Conservation (phyloP, 2,113 vertebrate species). For the Lontra canadensis region DNA sequence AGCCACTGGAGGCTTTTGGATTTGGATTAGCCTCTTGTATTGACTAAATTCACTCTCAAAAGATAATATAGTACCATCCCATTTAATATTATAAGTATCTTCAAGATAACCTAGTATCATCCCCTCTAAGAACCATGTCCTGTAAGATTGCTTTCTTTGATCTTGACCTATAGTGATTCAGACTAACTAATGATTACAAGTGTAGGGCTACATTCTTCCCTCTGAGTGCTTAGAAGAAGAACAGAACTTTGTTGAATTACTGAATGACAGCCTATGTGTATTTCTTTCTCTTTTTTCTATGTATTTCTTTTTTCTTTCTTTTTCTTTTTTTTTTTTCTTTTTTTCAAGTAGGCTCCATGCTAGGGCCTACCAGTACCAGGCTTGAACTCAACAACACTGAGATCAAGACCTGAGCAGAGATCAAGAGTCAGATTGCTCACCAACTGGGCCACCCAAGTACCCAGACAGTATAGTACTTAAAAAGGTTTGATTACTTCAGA, state of each 20-base stretch:
- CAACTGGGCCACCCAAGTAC: neutral
- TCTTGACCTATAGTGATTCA: neutral
- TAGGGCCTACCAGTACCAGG: too few relatives aligned
- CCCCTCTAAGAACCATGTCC: neutral
- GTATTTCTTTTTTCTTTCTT: too few relatives aligned
- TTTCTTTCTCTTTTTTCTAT: neutral
- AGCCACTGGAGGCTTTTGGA: neutral
- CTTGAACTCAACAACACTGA: neutral
- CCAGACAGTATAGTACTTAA: neutral
- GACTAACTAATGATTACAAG: neutral
- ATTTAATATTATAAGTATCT: neutral
- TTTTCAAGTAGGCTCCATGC: neutral
- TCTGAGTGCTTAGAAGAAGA: neutral
- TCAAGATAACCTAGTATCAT: neutral
- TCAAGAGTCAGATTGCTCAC: neutral
- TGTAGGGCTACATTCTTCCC: neutral
- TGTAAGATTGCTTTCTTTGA: slow-evolving; percentile 10
- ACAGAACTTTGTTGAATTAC: neutral
- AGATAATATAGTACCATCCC: neutral
- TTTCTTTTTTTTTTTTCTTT: neutral
- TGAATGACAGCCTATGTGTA: neutral
- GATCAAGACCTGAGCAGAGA: neutral
- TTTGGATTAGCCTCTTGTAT: neutral
- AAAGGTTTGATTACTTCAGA: slow-evolving; percentile 27
- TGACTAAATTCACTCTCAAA: neutral